Base-by-base conservation (phyloP, 2,113 vertebrate species). In the Myotis lucifugus region DNA sequence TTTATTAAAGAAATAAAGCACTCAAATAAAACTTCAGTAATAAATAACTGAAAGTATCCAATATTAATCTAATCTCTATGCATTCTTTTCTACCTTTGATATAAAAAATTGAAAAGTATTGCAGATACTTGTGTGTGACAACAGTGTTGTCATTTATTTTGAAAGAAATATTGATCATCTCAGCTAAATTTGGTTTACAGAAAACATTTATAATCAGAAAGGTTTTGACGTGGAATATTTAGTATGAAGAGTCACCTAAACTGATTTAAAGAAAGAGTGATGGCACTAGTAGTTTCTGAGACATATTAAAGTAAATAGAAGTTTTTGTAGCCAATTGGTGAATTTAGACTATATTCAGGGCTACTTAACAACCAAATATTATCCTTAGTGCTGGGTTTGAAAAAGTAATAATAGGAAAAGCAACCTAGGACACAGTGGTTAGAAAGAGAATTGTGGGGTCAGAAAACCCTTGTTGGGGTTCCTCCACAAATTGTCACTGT, bases 11-110 rank as follows among this genome's bases (percentile, higher is more conserved):
- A 91, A 91, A 87, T 85, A 90, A 95, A 61, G 0, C 32, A 46
- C 3, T 92, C 23, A 88, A 94, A 89, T 42, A 70, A 93, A 85
- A 89, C 89, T 91, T 88, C 70, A 85, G 46, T 56, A 19, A 78
- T 23, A 95, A 85, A 10, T 73, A 97, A 96, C 29, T 96, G 40
- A 88, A 94, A 94, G 56, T 91, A 88, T 86, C 69, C 83, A 94
- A 91, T 89, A 66, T 94, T 93, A 96, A 94, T 89, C 13, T 64
- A 93, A 95, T 94, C 21, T 5, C 18, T 89, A 19, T 29, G 19
- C 9, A 74, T 74, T 91, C n/a, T 89, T 77, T 85, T 83, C 21
- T 94, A 67, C n/a, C 21, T 86, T 88, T 82, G 12, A 73, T 77
- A 72, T 73, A 72, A 94, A 96, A 89, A 21, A 95, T 42, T 88